Evolutionary conservation across 2,888 invertebrate species (phyloP).

Genomic region (Eudemis profundana): DNA sequence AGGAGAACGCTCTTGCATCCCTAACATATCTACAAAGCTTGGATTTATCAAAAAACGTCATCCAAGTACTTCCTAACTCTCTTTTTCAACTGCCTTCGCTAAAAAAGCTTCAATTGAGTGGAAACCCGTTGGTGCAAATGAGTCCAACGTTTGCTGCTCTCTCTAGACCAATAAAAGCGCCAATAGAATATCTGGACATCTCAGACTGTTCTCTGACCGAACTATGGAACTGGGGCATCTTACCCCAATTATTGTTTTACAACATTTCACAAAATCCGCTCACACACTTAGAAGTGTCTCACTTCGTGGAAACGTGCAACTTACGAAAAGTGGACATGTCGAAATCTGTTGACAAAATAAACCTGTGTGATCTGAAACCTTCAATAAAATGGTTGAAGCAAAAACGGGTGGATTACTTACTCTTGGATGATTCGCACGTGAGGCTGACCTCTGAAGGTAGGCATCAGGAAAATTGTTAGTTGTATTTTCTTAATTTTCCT

Average conservation of each 20-base stretch:
- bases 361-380: slow-evolving; percentile 65
- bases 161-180: slow-evolving; percentile 84
- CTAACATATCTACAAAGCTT: slow-evolving; percentile 81
- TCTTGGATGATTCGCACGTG: slow-evolving; percentile 67
- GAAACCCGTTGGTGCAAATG: slow-evolving; percentile 78
- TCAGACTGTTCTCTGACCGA: slow-evolving; percentile 85
- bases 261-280: slow-evolving; percentile 88
- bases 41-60: slow-evolving; percentile 84
- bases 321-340: slow-evolving; percentile 84
- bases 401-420: slow-evolving; percentile 61
- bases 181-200: slow-evolving; percentile 85
- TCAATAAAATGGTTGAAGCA: slow-evolving; percentile 73
- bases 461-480: slow-evolving; percentile 18
- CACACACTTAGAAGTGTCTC: slow-evolving; percentile 70
- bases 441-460: slow-evolving; percentile 71
- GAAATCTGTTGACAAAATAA: slow-evolving; percentile 64
- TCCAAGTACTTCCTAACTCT: slow-evolving; percentile 76
- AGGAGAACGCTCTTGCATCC: slow-evolving; percentile 80
- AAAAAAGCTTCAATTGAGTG: slow-evolving; percentile 86
- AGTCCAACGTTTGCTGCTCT: slow-evolving; percentile 65
- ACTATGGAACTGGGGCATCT: slow-evolving; percentile 86
- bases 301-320: slow-evolving; percentile 87
- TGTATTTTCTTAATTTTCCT: neutral
- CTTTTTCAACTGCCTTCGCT: slow-evolving; percentile 85
- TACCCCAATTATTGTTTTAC: slow-evolving; percentile 85